These are phyloP conservation scores for Gymnocheta viridis DNA, from an alignment of 2,888 invertebrate genomes.

Conservation along the genomic window DNA sequence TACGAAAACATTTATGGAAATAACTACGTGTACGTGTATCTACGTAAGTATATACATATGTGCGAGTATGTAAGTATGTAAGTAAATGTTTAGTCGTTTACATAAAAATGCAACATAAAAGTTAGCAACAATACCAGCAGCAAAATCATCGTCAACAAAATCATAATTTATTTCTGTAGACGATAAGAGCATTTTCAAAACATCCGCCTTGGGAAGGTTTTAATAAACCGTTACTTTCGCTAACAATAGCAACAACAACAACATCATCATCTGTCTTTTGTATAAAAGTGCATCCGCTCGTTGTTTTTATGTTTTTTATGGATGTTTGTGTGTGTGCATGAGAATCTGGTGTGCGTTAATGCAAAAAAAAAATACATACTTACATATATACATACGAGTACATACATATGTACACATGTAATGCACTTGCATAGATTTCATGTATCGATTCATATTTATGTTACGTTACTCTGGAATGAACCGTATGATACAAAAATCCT, in stretches of 20 bases:
- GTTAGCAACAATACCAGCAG: background rate
- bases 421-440: background rate
- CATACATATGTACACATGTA: background rate
- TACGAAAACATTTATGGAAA: no score
- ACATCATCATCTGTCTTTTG: slow-evolving; percentile 43
- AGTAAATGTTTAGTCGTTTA: background rate
- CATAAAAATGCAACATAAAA: background rate
- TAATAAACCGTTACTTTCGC: slow-evolving; percentile 61
- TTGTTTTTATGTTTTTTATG: background rate
- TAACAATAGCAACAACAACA: slow-evolving; percentile 30
- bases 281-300: slow-evolving; percentile 61
- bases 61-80: background rate
- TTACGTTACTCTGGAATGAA: no score
- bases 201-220: slow-evolving; percentile 56
- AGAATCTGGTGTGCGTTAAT: background rate
- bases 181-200: slow-evolving; percentile 52
- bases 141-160: slow-evolving; percentile 36
- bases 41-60: no score
- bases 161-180: slow-evolving; percentile 45
- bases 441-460: no score
- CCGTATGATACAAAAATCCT: no score
- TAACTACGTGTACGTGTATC: no score
- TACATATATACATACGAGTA: background rate
- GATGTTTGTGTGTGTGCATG: background rate
- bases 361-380: background rate